Evolutionary conservation across 2,113 vertebrate genomes (phyloP), one percentile per base, ranked within the genome.

Genomic region (Ciconia maguari): DNA sequence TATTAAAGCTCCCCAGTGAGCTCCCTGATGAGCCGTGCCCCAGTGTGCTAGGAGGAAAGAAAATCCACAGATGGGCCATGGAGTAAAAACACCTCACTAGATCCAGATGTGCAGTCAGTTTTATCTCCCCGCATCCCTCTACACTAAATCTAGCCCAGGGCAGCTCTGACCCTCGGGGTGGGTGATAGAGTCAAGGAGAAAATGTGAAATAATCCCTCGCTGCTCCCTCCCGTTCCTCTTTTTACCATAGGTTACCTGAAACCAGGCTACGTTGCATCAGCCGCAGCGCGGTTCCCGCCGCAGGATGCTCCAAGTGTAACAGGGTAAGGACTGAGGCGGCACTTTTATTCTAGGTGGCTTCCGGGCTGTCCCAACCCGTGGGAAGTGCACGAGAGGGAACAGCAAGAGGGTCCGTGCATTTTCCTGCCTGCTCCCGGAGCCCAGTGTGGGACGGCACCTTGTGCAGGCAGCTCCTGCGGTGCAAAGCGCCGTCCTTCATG

Each of bases 281-380:
- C 24, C 21, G 34, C 54, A 0, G 4, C 13, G 0, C 5, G 0
- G 21, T 19, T 87, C 62, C 61, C 49, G 4, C 30, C 18, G 1
- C 89, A 17, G 75, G 46, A 13, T 18, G 61, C 78, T 89, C 54
- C 7, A 0, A 8, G 49, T 0, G 44, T 17, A 7, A 19, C 1
- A 0, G 66, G 95, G 95, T 97, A 78, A 91, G 96, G 44, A 41
- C 65, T 4, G 8, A 54, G 65, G 26, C 19, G 14, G 22, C 24
- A 5, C 52, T 61, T 76, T 21, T n/a, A 1, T 24, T 70, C n/a
- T 2, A 4, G 34, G 36, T 16, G 62, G 19, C 22, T 79, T 83
- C 58, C 74, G 82, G 61, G 42, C n/a, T 72, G 32, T 49, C 83
- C 66, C 2, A 2, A 42, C 36, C n/a, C 49, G 8, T 10, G 68